A percentile compares a stretch with the other conserved stretches of the same genome.
These are phyloP conservation scores for Thumatha senex DNA, from an alignment of 2,888 invertebrate genomes.

Conservation along the genomic window DNA sequence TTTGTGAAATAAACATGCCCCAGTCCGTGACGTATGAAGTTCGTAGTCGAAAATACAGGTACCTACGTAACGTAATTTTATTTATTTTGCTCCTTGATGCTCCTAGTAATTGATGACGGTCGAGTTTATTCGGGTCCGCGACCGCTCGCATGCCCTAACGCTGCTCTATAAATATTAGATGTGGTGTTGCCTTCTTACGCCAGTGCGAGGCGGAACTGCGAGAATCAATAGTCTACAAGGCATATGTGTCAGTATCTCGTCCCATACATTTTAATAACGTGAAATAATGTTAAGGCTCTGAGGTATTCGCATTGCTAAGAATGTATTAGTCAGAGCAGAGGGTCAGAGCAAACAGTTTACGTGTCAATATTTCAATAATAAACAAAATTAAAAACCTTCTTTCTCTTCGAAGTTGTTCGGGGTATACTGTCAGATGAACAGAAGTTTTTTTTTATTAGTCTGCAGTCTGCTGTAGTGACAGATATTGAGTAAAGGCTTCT, in stretches of 20 bases:
- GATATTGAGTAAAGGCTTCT: background rate
- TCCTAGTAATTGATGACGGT: constrained; percentile 56
- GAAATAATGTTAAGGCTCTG: constrained; percentile 40
- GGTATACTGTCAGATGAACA: too few species aligned
- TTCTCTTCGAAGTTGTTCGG: constrained; percentile 13
- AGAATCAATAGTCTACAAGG: constrained; percentile 61
- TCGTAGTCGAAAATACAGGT: constrained; percentile 44
- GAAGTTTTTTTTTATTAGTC: too few species aligned
- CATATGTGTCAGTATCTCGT: constrained; percentile 41
- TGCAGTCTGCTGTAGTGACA: background rate
- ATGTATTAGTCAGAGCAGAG: too few species aligned
- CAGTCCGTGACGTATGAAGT: constrained; percentile 38
- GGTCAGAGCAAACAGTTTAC: constrained; percentile 41
- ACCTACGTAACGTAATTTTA: constrained; percentile 46
- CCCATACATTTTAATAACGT: constrained; percentile 49
- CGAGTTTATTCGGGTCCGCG: constrained; percentile 32
- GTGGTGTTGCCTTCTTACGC: constrained; percentile 40
- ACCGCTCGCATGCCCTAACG: constrained; percentile 44
- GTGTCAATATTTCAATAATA: constrained; percentile 44
- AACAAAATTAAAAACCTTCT: constrained; percentile 44
- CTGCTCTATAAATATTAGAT: constrained; percentile 66
- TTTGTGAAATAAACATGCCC: constrained; percentile 36
- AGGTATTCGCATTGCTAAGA: constrained; percentile 46
- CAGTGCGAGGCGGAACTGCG: constrained; percentile 39
- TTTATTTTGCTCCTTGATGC: constrained; percentile 46